Evolutionary conservation across 2,113 vertebrate species (phyloP).

Genomic region (Cyprinodon brontotheroides): DNA sequence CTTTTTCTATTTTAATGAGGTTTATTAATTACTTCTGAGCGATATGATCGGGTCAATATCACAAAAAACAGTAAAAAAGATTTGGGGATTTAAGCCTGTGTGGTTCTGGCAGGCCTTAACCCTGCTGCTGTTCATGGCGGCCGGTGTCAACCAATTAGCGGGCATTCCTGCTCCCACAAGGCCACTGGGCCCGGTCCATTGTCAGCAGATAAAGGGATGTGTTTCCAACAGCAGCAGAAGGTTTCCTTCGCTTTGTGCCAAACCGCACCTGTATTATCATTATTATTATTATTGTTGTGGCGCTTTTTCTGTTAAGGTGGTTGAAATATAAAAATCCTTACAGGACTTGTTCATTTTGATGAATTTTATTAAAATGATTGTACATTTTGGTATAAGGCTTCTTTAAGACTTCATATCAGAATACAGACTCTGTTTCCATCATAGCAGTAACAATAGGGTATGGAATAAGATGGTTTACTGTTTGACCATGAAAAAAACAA

Average conservation of each 20-base stretch:
- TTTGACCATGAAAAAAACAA: no score
- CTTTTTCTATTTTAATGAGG: not conserved
- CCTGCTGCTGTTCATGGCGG: constrained; percentile 4
- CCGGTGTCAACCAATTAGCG: constrained; percentile 42
- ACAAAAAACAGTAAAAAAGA: not conserved
- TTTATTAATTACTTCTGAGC: not conserved
- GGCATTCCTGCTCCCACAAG: not conserved
- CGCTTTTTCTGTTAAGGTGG: no score
- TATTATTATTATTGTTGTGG: no score
- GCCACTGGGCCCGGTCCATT: no score
- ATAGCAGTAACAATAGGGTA: no score
- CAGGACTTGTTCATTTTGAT: no score
- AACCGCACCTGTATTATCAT: not conserved
- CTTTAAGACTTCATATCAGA: no score
- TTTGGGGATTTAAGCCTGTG: not conserved
- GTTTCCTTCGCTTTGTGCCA: not conserved
- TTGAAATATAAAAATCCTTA: no score
- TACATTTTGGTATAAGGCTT: no score
- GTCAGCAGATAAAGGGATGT: not conserved
- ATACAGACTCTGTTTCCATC: no score
- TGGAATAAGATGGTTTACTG: no score
- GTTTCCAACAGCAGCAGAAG: not conserved
- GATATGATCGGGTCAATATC: not conserved
- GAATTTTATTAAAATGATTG: no score
- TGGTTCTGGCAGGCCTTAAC: constrained; percentile 37